These are phyloP conservation scores for Spilarctia lutea DNA, from an alignment of 2,888 invertebrate species.

Conservation along the genomic window DNA sequence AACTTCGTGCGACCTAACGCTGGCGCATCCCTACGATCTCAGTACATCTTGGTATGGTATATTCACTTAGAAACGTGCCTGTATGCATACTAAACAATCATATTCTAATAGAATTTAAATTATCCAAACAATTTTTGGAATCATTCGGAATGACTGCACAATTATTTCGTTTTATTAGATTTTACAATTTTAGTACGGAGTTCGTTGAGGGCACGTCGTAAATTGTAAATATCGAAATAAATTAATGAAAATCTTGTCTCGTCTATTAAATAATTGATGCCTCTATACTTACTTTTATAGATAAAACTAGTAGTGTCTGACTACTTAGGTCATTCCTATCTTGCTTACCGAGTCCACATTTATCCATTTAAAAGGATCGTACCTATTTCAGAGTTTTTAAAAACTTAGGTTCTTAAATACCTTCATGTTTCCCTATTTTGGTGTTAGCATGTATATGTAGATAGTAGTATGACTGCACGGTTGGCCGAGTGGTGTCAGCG, in stretches of 20 bases:
- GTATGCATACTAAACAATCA: constrained; percentile 49
- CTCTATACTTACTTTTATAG: neutral
- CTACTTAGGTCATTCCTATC: neutral
- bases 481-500: no score
- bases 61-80: constrained; percentile 47
- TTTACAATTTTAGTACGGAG: constrained; percentile 35
- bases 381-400: no score
- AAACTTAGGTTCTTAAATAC: no score
- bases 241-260: neutral
- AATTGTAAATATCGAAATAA: neutral
- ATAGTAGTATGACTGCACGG: no score
- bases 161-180: constrained; percentile 56
- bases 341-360: neutral
- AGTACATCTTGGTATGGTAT: constrained; percentile 56
- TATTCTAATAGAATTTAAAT: constrained; percentile 59
- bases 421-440: no score
- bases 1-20: constrained; percentile 80
- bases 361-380: no score
- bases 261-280: neutral
- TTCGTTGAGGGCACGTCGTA: neutral
- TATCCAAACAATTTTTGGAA: constrained; percentile 48
- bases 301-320: neutral
- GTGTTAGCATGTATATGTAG: no score
- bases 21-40: constrained; percentile 69
- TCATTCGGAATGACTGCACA: constrained; percentile 46